Percentiles rank a stretch among this genome's conserved stretches.
These are phyloP conservation scores for Lepilemur ruficaudatus DNA, from an alignment of 2,797 vertebrate species.

Conservation along the genomic window DNA sequence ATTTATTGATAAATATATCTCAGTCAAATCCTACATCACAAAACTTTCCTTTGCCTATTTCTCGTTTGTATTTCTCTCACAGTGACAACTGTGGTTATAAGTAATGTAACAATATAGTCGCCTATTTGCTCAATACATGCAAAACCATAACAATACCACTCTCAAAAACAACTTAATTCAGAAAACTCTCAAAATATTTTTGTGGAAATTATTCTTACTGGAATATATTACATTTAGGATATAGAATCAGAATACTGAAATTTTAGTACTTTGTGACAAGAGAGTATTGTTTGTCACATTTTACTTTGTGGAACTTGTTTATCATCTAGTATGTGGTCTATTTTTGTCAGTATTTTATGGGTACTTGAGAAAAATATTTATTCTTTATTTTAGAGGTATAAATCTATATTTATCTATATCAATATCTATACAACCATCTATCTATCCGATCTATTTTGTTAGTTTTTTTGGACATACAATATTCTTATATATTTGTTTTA, in stretches of 20 bases:
- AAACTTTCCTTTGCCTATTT: neutral
- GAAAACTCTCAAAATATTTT: neutral
- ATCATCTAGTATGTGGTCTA: neutral
- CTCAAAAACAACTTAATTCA: neutral
- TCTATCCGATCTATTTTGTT: neutral
- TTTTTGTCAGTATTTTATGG: neutral
- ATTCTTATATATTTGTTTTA: neutral
- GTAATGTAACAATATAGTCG: neutral
- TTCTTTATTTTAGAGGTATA: neutral
- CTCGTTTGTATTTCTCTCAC: neutral
- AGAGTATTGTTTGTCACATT: neutral
- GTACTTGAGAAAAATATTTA: neutral
- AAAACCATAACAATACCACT: neutral
- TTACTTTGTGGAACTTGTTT: neutral
- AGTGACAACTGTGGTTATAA: neutral
- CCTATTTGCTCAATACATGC: neutral
- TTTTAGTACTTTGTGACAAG: neutral
- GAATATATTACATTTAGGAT: neutral
- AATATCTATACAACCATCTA: neutral
- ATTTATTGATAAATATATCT: neutral
- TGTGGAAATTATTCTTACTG: neutral
- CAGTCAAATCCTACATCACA: neutral
- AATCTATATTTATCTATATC: neutral
- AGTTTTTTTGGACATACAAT: neutral
- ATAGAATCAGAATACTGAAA: neutral